phyloP scores from a whole-genome alignment of 1,140 invertebrate species.

The Pygmarrhopalites habei region DNA sequence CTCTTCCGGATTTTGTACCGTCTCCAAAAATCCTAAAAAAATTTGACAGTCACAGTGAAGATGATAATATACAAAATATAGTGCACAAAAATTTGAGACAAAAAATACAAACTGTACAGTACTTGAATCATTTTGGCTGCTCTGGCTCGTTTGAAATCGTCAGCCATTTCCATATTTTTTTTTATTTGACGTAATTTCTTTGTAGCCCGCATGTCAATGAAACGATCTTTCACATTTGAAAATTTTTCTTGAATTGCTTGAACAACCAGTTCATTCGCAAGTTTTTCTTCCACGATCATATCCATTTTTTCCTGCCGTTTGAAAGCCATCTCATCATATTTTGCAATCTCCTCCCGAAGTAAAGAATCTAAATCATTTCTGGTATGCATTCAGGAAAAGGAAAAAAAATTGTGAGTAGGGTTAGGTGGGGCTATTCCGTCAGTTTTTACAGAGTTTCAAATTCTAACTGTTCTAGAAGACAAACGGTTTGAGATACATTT shows the following conservation, averaged over 20 bases:
- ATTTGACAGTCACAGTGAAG: not conserved
- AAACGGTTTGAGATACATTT: no score
- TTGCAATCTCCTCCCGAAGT: constrained; percentile 6
- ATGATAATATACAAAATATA: not conserved
- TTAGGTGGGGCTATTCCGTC: no score
- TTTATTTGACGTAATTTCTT: constrained; percentile 31
- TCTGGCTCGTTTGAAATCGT: constrained; percentile 26
- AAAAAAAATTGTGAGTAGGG: no score
- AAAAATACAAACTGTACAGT: not conserved
- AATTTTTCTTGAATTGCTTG: constrained; percentile 11
- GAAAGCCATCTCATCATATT: constrained; percentile 25
- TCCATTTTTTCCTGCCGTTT: constrained; percentile 24
- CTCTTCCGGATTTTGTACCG: constrained; percentile 7
- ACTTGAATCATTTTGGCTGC: constrained; percentile 36
- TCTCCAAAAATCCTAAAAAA: not conserved
- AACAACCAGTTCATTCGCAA: constrained; percentile 3
- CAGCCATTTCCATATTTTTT: constrained; percentile 30
- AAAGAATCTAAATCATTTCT: not conserved
- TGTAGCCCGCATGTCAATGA: constrained; percentile 28
- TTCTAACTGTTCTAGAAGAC: no score
- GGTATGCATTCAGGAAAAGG: no score
- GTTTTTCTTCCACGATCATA: not conserved
- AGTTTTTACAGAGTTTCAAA: no score
- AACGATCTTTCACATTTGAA: constrained; percentile 20
- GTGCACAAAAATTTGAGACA: no score